Base-by-base conservation (phyloP, 1,140 invertebrate species). In the Papilio polyxenes region DNA sequence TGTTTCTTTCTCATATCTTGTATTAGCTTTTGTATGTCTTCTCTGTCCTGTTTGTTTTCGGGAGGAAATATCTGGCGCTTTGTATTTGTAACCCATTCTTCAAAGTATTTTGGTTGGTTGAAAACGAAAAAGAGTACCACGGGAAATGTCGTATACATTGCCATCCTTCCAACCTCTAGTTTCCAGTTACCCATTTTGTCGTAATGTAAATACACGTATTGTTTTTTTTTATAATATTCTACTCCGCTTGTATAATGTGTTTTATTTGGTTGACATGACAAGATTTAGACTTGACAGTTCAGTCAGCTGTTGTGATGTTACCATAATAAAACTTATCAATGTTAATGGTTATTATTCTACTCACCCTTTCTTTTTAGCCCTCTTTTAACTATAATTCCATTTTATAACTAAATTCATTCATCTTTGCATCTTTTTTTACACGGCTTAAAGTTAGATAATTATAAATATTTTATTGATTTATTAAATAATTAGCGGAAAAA, bases 61-160 rank as follows among this genome's bases (percentile, higher is more conserved):
- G 96, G 96, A n/a, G 97, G 97, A 90, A 96, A 97, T 17, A 96
- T 89, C 87, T 97, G 95, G 40, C 96, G 91, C 87, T 96, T 97
- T 59, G 95, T 96, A 82, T 97, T 95, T 48, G 96, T 96, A 8
- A 98, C 96, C 96, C 96, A 97, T 82, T 97, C 95, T 90, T 98
- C 97, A 91, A 98, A 98, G 88, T 97, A 97, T 72, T 96, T 95
- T 8, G 98, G 97, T 88, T 98, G 97, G 92, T 98, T 98, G 88
- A 98, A 98, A 83, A 96, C 96, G 91, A 98, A 97, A 88, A 98
- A 99, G 13, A 97, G 86, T 5, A 90, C 95, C 6, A 98, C 97
- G 0, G 98, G 98, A 92, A 98, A 98, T 0, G 96, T 93, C 95
- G 98, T 97, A 88, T 98, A 99, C 81, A 98, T 88, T 40, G 95